Evolutionary conservation across 2,113 vertebrate species (phyloP).

Genomic region (Macrotus californicus): DNA sequence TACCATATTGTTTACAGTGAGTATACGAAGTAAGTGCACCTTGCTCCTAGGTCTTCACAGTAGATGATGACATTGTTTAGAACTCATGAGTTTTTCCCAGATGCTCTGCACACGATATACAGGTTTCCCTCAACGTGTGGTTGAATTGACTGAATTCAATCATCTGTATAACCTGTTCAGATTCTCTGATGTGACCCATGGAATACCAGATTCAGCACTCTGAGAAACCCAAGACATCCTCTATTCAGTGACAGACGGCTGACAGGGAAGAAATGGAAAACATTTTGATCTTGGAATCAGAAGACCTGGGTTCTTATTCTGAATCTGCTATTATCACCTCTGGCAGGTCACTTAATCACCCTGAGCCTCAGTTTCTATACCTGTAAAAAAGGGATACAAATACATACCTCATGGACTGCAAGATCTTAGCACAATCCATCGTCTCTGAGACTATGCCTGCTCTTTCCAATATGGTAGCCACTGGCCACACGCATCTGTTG

Average conservation of each 20-base stretch:
- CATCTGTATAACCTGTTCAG: background rate
- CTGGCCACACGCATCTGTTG: background rate
- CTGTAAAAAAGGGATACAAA: background rate
- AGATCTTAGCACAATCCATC: accelerated
- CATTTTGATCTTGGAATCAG: background rate
- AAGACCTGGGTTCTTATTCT: background rate
- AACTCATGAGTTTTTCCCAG: background rate
- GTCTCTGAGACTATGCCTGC: background rate
- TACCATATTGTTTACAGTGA: slow-evolving; percentile 79
- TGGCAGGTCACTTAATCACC: background rate
- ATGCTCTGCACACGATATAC: accelerated
- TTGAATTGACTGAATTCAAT: background rate
- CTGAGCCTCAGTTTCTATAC: background rate
- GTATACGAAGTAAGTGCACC: slow-evolving; percentile 78
- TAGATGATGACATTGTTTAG: background rate
- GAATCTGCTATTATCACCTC: background rate
- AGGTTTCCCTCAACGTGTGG: background rate
- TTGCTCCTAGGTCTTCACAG: background rate
- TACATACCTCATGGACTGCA: background rate
- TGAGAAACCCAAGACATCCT: background rate
- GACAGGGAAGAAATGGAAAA: background rate
- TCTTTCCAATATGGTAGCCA: no score
- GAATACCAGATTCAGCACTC: background rate
- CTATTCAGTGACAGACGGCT: background rate
- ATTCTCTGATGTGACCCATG: background rate